Base-by-base conservation (phyloP, 2,113 vertebrate species). In the Bostrychus sinensis region DNA sequence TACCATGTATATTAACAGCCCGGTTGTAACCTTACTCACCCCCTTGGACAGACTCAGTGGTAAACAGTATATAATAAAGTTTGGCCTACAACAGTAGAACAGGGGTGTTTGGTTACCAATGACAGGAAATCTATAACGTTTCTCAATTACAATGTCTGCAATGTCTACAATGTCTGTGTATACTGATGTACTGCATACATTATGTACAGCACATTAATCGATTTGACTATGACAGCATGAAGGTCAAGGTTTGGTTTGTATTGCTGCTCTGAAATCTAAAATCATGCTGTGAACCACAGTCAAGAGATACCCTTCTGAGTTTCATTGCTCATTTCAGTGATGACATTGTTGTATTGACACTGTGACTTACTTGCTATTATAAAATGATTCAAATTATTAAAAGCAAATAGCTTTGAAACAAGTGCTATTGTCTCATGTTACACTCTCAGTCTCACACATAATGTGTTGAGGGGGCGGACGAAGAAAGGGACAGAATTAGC, bases 401-500 rank as follows among this genome's bases (percentile, higher is more conserved):
- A 37, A 66, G 20, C 53, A 65, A 56, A 50, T 66, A 51, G 48
- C 42, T 17, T 72, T 62, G 10, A 64, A 70, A 72, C 53, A 73
- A 64, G 61, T 56, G 68, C 72, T 59, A 69, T 66, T 85, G 67
- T 83, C 61, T 84, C 56, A 72, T 72, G 61, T 86, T 83, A 86
- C 77, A 83, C 68, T 64, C 62, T 62, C 42, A 39, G 77, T 84
- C 68, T 85, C 63, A 81, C 70, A 75, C 77, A 70, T 74, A 79
- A 78, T 62, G 57, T 37, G 53, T 73, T 70, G 46, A 62, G 69
- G 67, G 64, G 73, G 86, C 68, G 83, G 82, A 84, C 66, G 66
- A 69, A 80, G 66, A 82, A 79, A 68, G 65, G 80, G 72, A 81
- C 79, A 37, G 68, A 88, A 86, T 89, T 88, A 90, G 90, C 88